Evolutionary conservation across 2,888 invertebrate species (phyloP).

Genomic region (Iselma pallidipennis): DNA sequence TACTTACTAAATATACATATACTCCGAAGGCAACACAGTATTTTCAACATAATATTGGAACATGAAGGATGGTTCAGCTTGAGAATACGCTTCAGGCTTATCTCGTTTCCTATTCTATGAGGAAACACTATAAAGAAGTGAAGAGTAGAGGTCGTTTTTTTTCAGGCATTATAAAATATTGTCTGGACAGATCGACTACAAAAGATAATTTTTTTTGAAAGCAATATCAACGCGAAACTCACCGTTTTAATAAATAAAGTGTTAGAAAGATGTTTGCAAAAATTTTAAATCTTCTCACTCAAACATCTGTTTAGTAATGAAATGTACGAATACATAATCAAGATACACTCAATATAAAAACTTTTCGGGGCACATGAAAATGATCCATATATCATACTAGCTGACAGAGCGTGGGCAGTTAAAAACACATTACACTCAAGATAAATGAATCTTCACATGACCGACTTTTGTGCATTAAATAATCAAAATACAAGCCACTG

Average conservation of each 20-base stretch:
- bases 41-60: slow-evolving; percentile 4
- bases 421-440: neutral
- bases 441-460: slow-evolving; percentile 3
- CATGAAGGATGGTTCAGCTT: slow-evolving; percentile 15
- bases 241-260: too few species aligned
- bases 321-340: neutral
- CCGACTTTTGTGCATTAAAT: neutral
- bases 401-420: neutral
- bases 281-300: too few species aligned
- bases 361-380: neutral
- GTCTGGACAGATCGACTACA: neutral
- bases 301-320: neutral
- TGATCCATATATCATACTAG: neutral
- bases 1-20: too few species aligned
- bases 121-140: neutral
- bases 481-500: neutral
- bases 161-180: neutral
- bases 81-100: slow-evolving; percentile 4
- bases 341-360: neutral
- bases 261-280: too few species aligned
- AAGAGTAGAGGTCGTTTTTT: neutral
- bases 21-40: too few species aligned
- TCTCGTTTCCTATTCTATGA: slow-evolving; percentile 11
- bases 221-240: too few species aligned
- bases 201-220: too few species aligned